Percentiles rank a stretch among this genome's conserved stretches.
Conservation (phyloP, 2,797 vertebrate genomes). For the Lindbergichthys nudifrons region DNA sequence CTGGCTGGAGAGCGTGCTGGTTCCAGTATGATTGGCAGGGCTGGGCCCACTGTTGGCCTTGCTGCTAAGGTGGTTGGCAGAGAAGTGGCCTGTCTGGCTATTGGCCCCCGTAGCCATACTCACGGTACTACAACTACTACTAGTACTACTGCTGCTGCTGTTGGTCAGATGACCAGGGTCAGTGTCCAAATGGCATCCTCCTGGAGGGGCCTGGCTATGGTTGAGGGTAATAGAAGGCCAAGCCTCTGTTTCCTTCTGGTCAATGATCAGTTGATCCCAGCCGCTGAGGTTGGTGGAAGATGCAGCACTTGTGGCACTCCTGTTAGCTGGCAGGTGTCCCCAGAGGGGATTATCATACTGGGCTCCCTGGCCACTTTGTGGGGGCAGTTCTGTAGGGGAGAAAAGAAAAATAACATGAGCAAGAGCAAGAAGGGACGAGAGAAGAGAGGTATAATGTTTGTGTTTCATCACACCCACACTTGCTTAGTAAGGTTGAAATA, state of each 20-base stretch:
- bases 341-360: constrained; percentile 97
- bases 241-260: constrained; percentile 91
- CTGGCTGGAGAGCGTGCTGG: constrained; percentile 88
- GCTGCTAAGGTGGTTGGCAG: constrained; percentile 80
- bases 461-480: constrained; percentile 56
- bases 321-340: constrained; percentile 91
- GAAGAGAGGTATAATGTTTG: constrained; percentile 22
- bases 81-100: constrained; percentile 88
- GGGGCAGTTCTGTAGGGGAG: constrained; percentile 85
- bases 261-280: constrained; percentile 95
- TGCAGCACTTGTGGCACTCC: constrained; percentile 87
- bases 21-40: constrained; percentile 89
- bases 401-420: constrained; percentile 50
- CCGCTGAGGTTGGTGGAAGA: constrained; percentile 81
- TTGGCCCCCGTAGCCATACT: constrained; percentile 95
- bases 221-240: constrained; percentile 93
- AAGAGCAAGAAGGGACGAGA: constrained; percentile 32
- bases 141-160: constrained; percentile 83
- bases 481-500: constrained; percentile 45
- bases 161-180: constrained; percentile 86
- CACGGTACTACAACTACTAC: constrained; percentile 87
- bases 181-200: constrained; percentile 95
- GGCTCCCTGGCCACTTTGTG: constrained; percentile 91
- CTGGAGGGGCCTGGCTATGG: constrained; percentile 90
- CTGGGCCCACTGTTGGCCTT: constrained; percentile 80